Evolutionary conservation across 2,113 vertebrate genomes (phyloP).

Genomic region (Sebastes fasciatus): DNA sequence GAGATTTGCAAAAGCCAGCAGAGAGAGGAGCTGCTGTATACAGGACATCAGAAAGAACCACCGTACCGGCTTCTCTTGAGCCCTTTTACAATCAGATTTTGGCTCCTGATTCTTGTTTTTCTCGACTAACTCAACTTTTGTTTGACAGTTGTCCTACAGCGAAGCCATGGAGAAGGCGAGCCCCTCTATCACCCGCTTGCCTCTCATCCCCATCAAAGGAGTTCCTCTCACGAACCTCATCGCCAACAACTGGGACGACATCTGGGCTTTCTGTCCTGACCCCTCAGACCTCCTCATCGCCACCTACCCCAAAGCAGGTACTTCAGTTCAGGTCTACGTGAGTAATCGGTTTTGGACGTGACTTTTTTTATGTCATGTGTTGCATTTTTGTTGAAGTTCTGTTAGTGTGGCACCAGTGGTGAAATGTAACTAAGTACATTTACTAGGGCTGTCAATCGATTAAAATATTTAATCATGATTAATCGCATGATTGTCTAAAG

Average conservation of each 20-base stretch:
- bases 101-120: background rate
- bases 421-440: no score
- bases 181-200: slow-evolving; percentile 69
- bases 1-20: background rate
- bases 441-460: no score
- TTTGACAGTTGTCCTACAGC: slow-evolving; percentile 55
- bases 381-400: no score
- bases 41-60: background rate
- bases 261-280: slow-evolving; percentile 82
- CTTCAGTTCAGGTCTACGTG: background rate
- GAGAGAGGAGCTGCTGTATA: slow-evolving; percentile 13
- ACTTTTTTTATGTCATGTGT: no score
- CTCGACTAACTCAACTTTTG: background rate
- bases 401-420: no score
- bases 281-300: slow-evolving; percentile 86
- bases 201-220: slow-evolving; percentile 73
- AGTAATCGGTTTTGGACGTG: no score
- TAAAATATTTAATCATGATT: no score
- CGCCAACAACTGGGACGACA: slow-evolving; percentile 76
- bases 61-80: background rate
- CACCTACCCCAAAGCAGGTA: slow-evolving; percentile 89
- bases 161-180: slow-evolving; percentile 63
- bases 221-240: slow-evolving; percentile 79
- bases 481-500: background rate
- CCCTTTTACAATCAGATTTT: background rate